Conservation (phyloP, 2,888 invertebrate species). For the Andrena marginata region DNA sequence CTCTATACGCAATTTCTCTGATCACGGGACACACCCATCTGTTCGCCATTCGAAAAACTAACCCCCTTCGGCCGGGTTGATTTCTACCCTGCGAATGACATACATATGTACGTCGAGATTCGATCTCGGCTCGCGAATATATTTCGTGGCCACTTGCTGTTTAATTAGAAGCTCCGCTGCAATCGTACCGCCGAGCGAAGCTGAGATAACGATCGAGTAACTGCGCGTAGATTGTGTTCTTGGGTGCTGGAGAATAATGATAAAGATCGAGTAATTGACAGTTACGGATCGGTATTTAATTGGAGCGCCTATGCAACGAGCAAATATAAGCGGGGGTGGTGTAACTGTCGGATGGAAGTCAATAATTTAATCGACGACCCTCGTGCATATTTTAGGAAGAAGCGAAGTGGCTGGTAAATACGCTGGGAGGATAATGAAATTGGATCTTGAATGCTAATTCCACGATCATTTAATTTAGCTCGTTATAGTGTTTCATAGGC, state of each 20-base stretch:
- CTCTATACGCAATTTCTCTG: conserved; percentile 54
- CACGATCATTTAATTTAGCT: conserved; percentile 25
- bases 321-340: background rate
- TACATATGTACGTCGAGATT: conserved; percentile 1
- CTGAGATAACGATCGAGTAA: background rate
- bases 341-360: background rate
- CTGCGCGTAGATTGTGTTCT: background rate
- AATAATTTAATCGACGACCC: background rate
- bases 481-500: background rate
- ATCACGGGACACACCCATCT: conserved; percentile 69
- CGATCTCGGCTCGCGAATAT: conserved; percentile 16
- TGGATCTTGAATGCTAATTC: conserved; percentile 7
- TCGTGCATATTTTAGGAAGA: background rate
- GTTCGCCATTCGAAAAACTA: conserved; percentile 54
- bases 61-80: conserved; percentile 10
- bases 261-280: conserved; percentile 1
- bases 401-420: background rate
- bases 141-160: conserved; percentile 29
- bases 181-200: background rate
- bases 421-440: background rate
- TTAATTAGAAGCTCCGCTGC: conserved; percentile 11
- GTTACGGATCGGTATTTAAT: background rate
- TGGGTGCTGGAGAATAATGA: background rate
- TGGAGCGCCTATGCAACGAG: background rate
- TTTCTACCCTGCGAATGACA: conserved; percentile 56